Evolutionary conservation across 2,113 vertebrate species (phyloP).

Genomic region (Melanostigma gelatinosum): DNA sequence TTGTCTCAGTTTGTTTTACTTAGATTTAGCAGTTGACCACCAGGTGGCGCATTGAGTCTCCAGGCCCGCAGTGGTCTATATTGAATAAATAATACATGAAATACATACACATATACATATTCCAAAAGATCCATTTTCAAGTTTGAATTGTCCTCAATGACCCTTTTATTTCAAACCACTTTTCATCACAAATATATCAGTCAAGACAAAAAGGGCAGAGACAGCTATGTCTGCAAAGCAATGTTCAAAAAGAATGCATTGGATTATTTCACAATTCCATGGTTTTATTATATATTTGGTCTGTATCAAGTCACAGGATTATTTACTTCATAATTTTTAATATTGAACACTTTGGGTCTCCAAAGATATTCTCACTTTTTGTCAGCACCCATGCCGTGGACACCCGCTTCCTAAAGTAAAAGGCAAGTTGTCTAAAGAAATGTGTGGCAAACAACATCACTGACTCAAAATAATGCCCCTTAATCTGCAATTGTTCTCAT

Average conservation of each 20-base stretch:
- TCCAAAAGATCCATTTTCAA: neutral
- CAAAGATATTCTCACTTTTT: neutral
- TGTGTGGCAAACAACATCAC: constrained; percentile 49
- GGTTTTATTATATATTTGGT: neutral
- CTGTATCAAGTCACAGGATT: neutral
- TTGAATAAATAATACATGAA: neutral
- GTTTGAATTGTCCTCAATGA: neutral
- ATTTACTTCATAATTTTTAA: neutral
- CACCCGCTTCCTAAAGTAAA: neutral
- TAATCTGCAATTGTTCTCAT: constrained; percentile 66
- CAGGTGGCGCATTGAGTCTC: neutral
- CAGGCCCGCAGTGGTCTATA: neutral
- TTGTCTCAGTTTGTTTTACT: neutral
- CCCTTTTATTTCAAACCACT: neutral
- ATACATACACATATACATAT: neutral
- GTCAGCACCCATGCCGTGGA: neutral
- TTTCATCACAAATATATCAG: neutral
- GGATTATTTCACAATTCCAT: neutral
- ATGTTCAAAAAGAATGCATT: neutral
- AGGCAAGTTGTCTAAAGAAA: constrained; percentile 29
- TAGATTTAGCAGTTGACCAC: neutral
- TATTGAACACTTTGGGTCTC: neutral
- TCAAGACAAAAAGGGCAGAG: neutral
- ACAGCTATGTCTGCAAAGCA: neutral
- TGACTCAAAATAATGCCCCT: constrained; percentile 70